Conservation (phyloP, 2,797 vertebrate genomes). For the Gila robusta region DNA sequence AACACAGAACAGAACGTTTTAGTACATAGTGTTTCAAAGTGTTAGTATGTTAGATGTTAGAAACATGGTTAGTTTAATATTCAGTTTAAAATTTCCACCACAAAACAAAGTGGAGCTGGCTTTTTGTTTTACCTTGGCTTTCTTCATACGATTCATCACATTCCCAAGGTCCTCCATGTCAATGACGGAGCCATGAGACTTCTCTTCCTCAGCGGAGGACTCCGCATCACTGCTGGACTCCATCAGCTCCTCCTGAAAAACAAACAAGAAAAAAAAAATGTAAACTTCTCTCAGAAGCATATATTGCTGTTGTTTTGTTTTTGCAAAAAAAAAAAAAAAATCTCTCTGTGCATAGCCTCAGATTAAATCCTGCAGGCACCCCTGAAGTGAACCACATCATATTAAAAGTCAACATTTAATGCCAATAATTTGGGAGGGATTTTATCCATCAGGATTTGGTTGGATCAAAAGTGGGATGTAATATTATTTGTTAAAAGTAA, state of each 20-base stretch:
- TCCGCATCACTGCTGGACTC: slow-evolving; percentile 89
- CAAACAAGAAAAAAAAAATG: not conserved
- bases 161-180: slow-evolving; percentile 92
- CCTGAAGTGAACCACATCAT: not conserved
- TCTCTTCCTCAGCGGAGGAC: slow-evolving; percentile 66
- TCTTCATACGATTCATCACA: slow-evolving; percentile 82
- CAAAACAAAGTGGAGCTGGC: not conserved
- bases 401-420: not conserved
- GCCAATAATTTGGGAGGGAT: not conserved
- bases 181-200: slow-evolving; percentile 71
- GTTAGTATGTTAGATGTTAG: too few species aligned
- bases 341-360: not conserved
- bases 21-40: too few species aligned
- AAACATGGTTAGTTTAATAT: too few species aligned
- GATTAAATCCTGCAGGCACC: not conserved
- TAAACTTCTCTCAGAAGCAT: not conserved
- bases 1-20: too few species aligned
- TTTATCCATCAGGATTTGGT: not conserved
- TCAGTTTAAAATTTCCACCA: too few species aligned
- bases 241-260: slow-evolving; percentile 72
- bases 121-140: slow-evolving; percentile 83
- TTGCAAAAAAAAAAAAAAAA: not conserved
- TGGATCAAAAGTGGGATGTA: not conserved
- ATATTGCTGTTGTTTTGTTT: not conserved
- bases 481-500: not conserved